Evolutionary conservation across 1,140 invertebrate genomes (phyloP), one percentile per base, ranked within the genome.

Genomic region (Octopus sinensis): DNA sequence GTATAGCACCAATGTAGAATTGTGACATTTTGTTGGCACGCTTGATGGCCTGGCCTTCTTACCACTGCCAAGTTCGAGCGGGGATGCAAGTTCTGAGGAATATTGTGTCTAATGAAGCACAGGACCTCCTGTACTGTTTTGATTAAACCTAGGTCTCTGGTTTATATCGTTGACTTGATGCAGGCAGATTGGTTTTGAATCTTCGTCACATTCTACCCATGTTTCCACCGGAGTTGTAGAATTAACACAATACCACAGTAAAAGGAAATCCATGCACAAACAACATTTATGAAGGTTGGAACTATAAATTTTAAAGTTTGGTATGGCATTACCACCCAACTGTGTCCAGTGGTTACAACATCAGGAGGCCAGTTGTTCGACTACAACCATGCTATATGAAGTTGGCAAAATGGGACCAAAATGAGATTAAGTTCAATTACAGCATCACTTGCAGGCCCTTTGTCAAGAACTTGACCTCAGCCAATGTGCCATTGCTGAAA

Each of bases 21-120:
- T 52, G n/a, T 52, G 78, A 51, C 77, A 23, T 84, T 80, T 75
- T 82, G 81, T 80, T 78, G 83, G 43, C 79, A 76, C 13, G 3
- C 30, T 84, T 23, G 81, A 84, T 82, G 78, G 53, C 23, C 71
- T 84, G 53, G 81, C 81, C 53, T 80, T 82, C 54, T 68, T 83
- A 43, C 83, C 81, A 17, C 53, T 81, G 12, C 76, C 81, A 83
- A 43, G 81, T 83, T 13, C 17, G 12, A 23, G 78, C 77, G 23
- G 81, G 12, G 4, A 62, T 68, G n/a, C 62, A n/a, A 23, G 56
- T 54, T 79, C 7, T 23, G 17, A 7, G n/a, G 56, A 5, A 82
- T 23, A 53, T 30, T 53, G 6, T 54, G 53, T 0, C 71, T 54
- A 5, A n/a, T 30, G 13, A 7, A 53, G 43, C 71, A 71, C 10